Conservation (phyloP, 2,888 invertebrate species). For the Cybosia mesomella region DNA sequence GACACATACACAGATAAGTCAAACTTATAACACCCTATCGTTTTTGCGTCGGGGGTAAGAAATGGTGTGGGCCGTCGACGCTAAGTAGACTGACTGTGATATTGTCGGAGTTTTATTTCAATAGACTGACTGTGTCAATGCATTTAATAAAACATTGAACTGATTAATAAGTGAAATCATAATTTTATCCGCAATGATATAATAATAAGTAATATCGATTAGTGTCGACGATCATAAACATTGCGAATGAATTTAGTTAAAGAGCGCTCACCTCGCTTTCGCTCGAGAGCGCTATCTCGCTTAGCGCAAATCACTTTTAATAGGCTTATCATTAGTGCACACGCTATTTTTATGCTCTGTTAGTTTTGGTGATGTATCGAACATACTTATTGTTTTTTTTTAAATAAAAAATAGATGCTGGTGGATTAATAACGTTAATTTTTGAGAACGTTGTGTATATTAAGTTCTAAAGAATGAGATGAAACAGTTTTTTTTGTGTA, state of each 20-base stretch:
- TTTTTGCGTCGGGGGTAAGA: too few species aligned
- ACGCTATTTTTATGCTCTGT: slow-evolving; percentile 39
- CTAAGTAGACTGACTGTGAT: too few species aligned
- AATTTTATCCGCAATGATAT: slow-evolving; percentile 51
- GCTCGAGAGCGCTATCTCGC: slow-evolving; percentile 39
- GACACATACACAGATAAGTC: too few species aligned
- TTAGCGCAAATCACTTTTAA: slow-evolving; percentile 37
- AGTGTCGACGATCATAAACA: slow-evolving; percentile 39
- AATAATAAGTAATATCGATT: slow-evolving; percentile 57
- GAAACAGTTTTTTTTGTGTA: neutral
- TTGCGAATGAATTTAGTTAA: slow-evolving; percentile 48
- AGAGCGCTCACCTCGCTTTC: slow-evolving; percentile 58
- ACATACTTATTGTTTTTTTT: neutral
- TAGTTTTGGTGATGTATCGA: slow-evolving; percentile 6
- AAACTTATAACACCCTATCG: too few species aligned
- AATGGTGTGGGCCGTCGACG: too few species aligned
- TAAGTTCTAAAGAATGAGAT: neutral
- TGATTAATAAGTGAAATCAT: slow-evolving; percentile 43
- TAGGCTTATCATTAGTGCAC: slow-evolving; percentile 23
- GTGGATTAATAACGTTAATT: neutral
- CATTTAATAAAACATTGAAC: neutral
- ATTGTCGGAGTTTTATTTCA: too few species aligned
- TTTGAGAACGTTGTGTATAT: neutral
- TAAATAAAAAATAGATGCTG: neutral
- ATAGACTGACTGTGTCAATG: neutral